Conservation (phyloP, 2,888 invertebrate genomes). For the Girardia tigrina region DNA sequence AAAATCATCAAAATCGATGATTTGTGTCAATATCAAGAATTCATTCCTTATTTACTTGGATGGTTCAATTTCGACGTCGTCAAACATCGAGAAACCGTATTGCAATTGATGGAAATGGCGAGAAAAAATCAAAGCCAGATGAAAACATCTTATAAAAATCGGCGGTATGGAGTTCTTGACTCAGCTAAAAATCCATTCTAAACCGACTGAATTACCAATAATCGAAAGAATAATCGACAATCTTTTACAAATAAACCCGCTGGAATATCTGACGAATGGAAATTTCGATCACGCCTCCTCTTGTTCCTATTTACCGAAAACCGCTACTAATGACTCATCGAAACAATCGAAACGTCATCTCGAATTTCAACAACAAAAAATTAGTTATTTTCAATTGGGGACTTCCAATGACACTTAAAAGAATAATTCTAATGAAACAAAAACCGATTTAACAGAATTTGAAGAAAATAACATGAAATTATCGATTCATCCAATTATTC, state of each 20-base stretch:
- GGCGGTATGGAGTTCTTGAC: not conserved
- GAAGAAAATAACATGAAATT: too few species aligned
- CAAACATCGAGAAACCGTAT: not conserved
- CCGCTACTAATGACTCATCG: not conserved
- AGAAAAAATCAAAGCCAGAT: not conserved
- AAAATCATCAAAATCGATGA: not conserved
- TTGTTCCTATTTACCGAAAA: not conserved
- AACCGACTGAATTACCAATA: not conserved
- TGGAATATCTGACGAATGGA: not conserved
- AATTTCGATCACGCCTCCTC: not conserved
- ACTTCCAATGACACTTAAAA: not conserved
- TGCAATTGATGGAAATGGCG: not conserved
- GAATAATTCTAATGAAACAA: not conserved
- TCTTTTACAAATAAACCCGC: not conserved
- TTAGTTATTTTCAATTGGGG: not conserved
- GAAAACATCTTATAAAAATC: not conserved
- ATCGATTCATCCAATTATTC: too few species aligned
- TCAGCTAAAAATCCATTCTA: not conserved
- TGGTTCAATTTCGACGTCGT: not conserved
- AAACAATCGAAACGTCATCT: not conserved
- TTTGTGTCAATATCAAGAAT: not conserved
- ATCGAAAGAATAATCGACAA: not conserved
- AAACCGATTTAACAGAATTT: not conserved
- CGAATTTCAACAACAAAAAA: not conserved
- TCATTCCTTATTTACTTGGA: not conserved